These are phyloP conservation scores for Drosophila guanche DNA, from an alignment of 1,140 invertebrate genomes.

Conservation along the genomic window DNA sequence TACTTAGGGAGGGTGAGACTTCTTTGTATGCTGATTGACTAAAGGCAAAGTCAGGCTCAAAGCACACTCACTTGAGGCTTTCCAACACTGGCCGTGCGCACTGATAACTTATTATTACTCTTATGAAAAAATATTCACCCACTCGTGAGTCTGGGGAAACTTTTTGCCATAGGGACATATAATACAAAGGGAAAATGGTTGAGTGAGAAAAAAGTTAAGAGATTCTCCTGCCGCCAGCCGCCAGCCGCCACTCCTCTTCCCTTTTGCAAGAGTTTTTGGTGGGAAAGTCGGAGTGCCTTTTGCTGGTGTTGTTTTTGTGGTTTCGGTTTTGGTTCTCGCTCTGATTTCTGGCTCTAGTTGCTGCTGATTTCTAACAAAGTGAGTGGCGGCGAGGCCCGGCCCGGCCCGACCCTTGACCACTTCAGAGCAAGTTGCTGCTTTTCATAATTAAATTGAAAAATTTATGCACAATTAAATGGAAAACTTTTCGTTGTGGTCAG, in stretches of 20 bases:
- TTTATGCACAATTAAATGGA: slow-evolving; percentile 81
- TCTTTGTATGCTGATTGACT: slow-evolving; percentile 22
- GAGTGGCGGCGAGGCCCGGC: slow-evolving; percentile 18
- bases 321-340: neutral
- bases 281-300: no score
- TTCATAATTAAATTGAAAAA: slow-evolving; percentile 81
- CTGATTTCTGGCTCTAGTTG: slow-evolving; percentile 17
- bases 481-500: slow-evolving; percentile 75
- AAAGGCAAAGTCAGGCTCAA: slow-evolving; percentile 5
- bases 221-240: slow-evolving; percentile 1
- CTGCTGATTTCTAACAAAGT: slow-evolving; percentile 50
- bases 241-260: neutral
- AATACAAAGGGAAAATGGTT: slow-evolving; percentile 32
- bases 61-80: neutral
- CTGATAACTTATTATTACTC: slow-evolving; percentile 43
- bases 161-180: slow-evolving; percentile 36
- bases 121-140: slow-evolving; percentile 33
- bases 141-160: slow-evolving; percentile 20
- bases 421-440: slow-evolving; percentile 80
- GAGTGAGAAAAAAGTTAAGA: slow-evolving; percentile 26
- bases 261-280: slow-evolving; percentile 6
- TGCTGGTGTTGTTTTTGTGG: no score
- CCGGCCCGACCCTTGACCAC: slow-evolving; percentile 50
- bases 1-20: neutral
- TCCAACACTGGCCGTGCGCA: slow-evolving; percentile 23